Evolutionary conservation across 2,113 vertebrate species (phyloP).

Genomic region (Galemys pyrenaicus): DNA sequence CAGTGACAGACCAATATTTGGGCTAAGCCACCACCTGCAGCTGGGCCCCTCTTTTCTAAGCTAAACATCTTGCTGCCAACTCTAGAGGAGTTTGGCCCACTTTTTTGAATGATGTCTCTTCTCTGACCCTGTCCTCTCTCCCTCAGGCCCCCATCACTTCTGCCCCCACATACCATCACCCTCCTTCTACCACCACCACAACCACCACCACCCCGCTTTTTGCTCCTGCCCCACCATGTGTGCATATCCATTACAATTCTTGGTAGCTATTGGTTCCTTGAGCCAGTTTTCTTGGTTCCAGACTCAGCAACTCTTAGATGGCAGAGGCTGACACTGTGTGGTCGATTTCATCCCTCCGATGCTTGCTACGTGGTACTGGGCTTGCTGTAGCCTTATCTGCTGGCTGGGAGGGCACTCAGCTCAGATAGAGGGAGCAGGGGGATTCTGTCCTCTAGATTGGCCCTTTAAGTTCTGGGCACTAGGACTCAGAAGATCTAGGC

Average conservation of each 20-base stretch:
- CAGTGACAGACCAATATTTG: neutral
- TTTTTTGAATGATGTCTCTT: neutral
- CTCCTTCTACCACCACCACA: no score
- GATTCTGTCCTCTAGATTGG: neutral
- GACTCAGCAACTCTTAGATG: neutral
- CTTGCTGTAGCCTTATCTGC: neutral
- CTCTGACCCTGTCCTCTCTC: neutral
- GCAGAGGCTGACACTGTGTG: neutral
- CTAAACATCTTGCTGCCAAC: constrained; percentile 14
- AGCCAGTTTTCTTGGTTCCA: neutral
- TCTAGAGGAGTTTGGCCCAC: neutral
- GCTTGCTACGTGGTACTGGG: neutral
- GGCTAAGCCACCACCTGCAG: constrained; percentile 6
- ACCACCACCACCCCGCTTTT: no score
- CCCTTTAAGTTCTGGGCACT: neutral
- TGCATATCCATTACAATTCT: neutral
- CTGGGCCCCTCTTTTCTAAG: neutral
- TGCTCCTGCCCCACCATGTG: neutral
- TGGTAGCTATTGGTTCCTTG: neutral
- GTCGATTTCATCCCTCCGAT: neutral
- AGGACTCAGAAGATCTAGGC: neutral
- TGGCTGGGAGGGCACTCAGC: neutral
- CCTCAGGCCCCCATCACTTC: neutral
- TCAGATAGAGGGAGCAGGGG: neutral
- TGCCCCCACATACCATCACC: neutral